Percentiles rank a stretch among this genome's conserved stretches.
Evolutionary conservation across 2,797 vertebrate species (phyloP).

Genomic region (Hirundo rustica): DNA sequence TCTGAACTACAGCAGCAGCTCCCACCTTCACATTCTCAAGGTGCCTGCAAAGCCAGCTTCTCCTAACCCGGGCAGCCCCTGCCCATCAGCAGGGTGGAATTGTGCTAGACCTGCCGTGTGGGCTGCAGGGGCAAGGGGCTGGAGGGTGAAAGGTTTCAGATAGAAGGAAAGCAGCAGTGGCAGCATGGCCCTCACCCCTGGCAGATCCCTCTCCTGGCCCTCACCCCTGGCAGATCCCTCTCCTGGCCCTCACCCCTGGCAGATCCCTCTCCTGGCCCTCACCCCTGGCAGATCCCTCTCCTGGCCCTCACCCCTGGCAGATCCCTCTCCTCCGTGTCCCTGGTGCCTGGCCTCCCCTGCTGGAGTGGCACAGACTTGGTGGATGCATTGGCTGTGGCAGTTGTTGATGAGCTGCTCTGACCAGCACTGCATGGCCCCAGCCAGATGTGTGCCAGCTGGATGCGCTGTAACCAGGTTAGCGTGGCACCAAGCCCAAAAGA

Average conservation of each 20-base stretch:
- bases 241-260: neutral
- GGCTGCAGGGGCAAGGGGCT: neutral
- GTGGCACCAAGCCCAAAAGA: neutral
- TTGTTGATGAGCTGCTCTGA: neutral
- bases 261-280: neutral
- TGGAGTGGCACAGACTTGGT: neutral
- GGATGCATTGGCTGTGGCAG: neutral
- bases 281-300: neutral
- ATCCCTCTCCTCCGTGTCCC: neutral
- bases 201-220: neutral
- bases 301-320: neutral
- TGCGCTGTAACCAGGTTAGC: neutral
- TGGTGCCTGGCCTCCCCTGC: neutral
- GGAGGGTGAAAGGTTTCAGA: neutral
- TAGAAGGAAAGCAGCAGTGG: neutral
- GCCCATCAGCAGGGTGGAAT: neutral
- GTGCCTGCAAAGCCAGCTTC: neutral
- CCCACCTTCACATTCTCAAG: neutral
- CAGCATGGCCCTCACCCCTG: neutral
- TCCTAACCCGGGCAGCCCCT: accelerated
- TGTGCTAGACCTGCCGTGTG: accelerated
- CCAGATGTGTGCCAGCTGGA: neutral
- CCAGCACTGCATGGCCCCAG: neutral
- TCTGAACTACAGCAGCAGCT: neutral
- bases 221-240: neutral